Evolutionary conservation across 2,113 vertebrate genomes (phyloP).

Genomic region (Ammospiza caudacuta): DNA sequence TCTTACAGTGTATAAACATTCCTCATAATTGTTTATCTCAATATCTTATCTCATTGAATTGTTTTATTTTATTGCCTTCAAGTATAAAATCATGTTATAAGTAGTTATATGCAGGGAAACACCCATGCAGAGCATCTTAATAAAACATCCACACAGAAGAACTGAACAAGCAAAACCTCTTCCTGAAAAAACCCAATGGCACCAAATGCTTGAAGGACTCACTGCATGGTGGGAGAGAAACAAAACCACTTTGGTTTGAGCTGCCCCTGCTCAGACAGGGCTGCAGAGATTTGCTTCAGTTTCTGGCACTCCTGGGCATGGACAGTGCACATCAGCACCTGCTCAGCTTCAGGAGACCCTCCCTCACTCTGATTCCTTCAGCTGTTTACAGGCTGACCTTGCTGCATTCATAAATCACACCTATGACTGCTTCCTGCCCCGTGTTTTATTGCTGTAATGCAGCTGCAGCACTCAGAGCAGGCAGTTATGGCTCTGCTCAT

Average conservation of each 20-base stretch:
- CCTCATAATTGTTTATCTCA: constrained; percentile 34
- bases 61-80: neutral
- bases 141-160: neutral
- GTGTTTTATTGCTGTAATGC: constrained; percentile 3
- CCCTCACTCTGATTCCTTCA: neutral
- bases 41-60: neutral
- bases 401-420: neutral
- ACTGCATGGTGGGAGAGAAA: neutral
- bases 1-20: neutral
- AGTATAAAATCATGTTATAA: neutral
- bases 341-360: neutral
- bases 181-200: neutral
- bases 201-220: neutral
- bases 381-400: neutral
- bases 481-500: neutral
- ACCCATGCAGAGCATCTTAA: neutral
- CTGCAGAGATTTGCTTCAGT: neutral
- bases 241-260: neutral
- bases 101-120: accelerated
- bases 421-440: neutral
- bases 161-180: neutral
- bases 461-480: neutral
- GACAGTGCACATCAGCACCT: accelerated
- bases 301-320: accelerated
- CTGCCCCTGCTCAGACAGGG: neutral